Base-by-base conservation (phyloP, 1,140 invertebrate species). In the Drosophila azteca region DNA sequence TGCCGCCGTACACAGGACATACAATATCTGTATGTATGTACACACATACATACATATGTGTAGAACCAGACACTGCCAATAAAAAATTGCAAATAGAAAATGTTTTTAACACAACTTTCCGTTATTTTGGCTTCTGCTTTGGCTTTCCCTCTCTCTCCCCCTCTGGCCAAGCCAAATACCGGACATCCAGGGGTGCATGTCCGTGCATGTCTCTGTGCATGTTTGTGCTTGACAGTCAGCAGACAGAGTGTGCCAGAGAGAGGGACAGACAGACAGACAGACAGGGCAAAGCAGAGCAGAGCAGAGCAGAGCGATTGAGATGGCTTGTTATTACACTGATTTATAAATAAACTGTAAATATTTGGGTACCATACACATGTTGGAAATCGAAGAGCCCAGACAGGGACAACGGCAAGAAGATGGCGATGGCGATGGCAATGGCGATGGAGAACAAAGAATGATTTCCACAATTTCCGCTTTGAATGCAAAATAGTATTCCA, bases 301-400 rank as follows among this genome's bases (percentile, higher is more conserved):
- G 11, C 35, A 39, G 35, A 39, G 35, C 35, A 13, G 35, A 13
- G 35, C 11, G 35, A 39, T 39, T 39, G 35, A 76, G 83, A 88
- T 78, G 78, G 75, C 78, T 88, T 88, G 82, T 87, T 87, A 87
- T 87, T 88, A 87, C 82, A 87, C 75, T 88, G 82, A 87, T 87
- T 87, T 87, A 82, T 87, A 87, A 87, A 87, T 82, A 87, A 87
- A 87, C 69, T 87, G 83, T 82, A 88, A 88, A 87, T 88, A 88
- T 88, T 82, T 82, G 78, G 78, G 74, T 75, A 61, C 54, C 65
- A 57, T 44, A 60, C 67, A 65, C 58, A 68, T 45, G 31, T 20
- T 67, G 62, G 58, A 52, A 77, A 49, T 46, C 59, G 75, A 59
- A 62, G 31, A 2, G 2, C 8, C 7, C 8, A 3, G 31, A 31